phyloP scores from a whole-genome alignment of 2,888 invertebrate genomes.

The Rapana venosa region DNA sequence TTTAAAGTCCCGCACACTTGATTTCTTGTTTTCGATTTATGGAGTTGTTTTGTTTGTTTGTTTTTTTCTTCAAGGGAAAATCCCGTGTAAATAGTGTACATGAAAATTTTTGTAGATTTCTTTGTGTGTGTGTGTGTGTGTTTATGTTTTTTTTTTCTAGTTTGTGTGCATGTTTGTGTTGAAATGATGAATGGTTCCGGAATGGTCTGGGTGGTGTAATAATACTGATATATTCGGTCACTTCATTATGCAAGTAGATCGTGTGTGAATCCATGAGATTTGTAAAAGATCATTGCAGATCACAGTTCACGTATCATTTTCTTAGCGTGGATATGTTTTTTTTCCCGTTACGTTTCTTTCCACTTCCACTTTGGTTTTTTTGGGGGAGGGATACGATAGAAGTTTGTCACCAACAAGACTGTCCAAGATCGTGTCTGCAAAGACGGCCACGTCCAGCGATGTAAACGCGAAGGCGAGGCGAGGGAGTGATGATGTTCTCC shows the following conservation, averaged over 20 bases:
- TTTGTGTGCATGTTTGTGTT: neutral
- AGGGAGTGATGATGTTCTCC: no score
- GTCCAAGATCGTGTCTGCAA: no score
- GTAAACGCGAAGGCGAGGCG: no score
- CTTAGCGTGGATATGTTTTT: neutral
- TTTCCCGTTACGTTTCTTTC: neutral
- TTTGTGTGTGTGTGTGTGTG: neutral
- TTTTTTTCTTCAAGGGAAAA: no score
- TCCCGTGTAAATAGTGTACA: slow-evolving; percentile 6
- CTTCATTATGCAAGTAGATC: slow-evolving; percentile 16
- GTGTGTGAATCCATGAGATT: neutral
- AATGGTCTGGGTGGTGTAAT: neutral
- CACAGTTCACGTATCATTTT: neutral
- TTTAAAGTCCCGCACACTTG: neutral
- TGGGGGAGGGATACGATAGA: no score
- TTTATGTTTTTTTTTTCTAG: neutral
- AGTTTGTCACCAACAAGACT: no score
- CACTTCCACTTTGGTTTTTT: neutral
- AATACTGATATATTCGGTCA: neutral
- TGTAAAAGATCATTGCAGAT: neutral
- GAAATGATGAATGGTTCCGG: neutral
- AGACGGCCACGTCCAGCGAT: no score
- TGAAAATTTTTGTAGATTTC: neutral
- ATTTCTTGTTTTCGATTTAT: no score
- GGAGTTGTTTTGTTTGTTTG: no score